phyloP scores from a whole-genome alignment of 2,888 invertebrate genomes.

The Dorcus parallelipipedus region DNA sequence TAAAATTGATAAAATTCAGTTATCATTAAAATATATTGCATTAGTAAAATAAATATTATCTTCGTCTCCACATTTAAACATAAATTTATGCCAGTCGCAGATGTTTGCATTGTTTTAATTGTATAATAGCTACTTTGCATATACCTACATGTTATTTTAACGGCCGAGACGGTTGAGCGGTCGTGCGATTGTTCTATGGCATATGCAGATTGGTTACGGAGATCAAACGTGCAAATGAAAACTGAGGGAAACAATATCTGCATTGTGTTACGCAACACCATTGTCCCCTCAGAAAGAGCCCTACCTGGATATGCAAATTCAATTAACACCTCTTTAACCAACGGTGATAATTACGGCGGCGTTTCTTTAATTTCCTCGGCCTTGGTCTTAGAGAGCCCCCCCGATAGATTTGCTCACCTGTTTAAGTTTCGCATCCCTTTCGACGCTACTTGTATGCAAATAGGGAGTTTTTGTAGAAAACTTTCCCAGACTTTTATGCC shows the following conservation, averaged over 20 bases:
- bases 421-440: constrained; percentile 22
- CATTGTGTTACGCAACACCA: constrained; percentile 30
- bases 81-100: constrained; percentile 12
- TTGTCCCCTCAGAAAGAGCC: constrained; percentile 4
- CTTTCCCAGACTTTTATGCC: constrained; percentile 38
- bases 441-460: constrained; percentile 28
- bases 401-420: constrained; percentile 27
- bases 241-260: constrained; percentile 37
- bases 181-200: constrained; percentile 17
- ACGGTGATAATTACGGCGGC: constrained; percentile 36
- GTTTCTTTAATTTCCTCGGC: constrained; percentile 14
- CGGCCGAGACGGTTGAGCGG: constrained; percentile 21
- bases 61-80: too few species aligned
- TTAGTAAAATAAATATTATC: too few species aligned
- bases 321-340: constrained; percentile 33
- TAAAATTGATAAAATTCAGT: too few species aligned
- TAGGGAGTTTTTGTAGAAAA: constrained; percentile 29
- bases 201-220: constrained; percentile 46
- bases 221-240: constrained; percentile 39
- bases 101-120: constrained; percentile 33
- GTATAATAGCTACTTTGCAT: constrained; percentile 31
- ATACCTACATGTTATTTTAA: constrained; percentile 24
- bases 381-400: constrained; percentile 9
- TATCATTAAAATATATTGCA: too few species aligned
- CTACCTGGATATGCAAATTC: constrained; percentile 43